Evolutionary conservation across 2,113 vertebrate species (phyloP), one percentile per base, ranked within the genome.

Genomic region (Tenebrosternarchus preto): DNA sequence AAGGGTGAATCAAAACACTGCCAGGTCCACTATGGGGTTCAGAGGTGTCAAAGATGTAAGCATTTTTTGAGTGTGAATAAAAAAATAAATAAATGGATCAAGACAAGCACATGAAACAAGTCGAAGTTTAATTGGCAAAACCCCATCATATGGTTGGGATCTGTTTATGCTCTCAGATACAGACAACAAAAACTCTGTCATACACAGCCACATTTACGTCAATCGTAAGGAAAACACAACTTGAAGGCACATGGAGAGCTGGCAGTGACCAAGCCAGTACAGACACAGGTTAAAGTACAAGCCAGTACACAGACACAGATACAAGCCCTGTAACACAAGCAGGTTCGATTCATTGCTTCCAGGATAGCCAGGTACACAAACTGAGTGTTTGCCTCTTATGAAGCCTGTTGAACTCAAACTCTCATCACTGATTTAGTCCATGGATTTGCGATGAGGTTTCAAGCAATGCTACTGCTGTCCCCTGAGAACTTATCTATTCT

Each of bases 241-340:
- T 69, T 25, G 27, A 85, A 85, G 80, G 80, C 84, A 85, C 84
- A 43, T 57, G 69, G 24, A 73, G 68, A 71, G 55, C 59, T 61
- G 83, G 83, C 80, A 82, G 80, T 85, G 84, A 24, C 66, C 33
- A 16, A 50, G 64, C 50, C 29, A 56, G 46, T 31, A 63, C 60
- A 39, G 16, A 56, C 29, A 71, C 50, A 66, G 31, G 8, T 36
- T 20, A 50, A n/a, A n/a, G 43, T 39, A 68, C 64, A 68, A 36
- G 63, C 63, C 64, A 57, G 50, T 33, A 63, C 61, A 43, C 33
- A 36, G 16, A 57, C 31, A 72, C 50, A 12, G 43, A 29, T 39
- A 68, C 64, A 68, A 36, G 63, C 63, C 64, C 64, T 39, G 64
- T 15, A 8, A 68, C 19, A 12, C 64, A 46, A 76, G 39, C 73